Conservation (phyloP, 2,888 invertebrate species). For the Lampropteryx suffumata region DNA sequence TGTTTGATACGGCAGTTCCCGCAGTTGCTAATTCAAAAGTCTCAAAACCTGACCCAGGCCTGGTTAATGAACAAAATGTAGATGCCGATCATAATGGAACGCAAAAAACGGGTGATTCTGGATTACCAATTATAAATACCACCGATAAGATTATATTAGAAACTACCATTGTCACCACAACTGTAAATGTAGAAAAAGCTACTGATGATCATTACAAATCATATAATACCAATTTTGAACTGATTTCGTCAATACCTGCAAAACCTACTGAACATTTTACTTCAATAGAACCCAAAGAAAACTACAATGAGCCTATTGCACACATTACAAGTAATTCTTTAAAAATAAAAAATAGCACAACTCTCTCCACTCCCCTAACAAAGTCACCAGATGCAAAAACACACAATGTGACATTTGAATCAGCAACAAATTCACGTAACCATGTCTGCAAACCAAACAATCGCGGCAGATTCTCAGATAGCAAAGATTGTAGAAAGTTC, state of each 20-base stretch:
- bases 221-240: conserved; percentile 2
- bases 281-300: background rate
- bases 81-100: background rate
- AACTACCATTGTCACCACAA: conserved; percentile 2
- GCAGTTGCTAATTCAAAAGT: background rate
- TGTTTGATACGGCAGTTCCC: background rate
- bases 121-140: background rate
- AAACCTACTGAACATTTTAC: background rate
- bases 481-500: conserved; percentile 74
- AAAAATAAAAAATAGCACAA: conserved; percentile 20
- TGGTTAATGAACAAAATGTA: background rate
- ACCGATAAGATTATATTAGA: background rate
- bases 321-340: conserved; percentile 14
- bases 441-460: conserved; percentile 48
- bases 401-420: conserved; percentile 16
- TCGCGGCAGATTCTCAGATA: conserved; percentile 76
- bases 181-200: background rate
- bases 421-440: conserved; percentile 7
- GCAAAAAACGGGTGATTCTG: background rate
- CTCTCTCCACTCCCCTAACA: conserved; percentile 14
- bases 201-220: background rate
- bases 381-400: conserved; percentile 16
- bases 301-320: conserved; percentile 2
- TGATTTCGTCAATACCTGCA: background rate
- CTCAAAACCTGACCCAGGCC: background rate